phyloP scores from a whole-genome alignment of 2,888 invertebrate species.

The Eurytoma adleriae region DNA sequence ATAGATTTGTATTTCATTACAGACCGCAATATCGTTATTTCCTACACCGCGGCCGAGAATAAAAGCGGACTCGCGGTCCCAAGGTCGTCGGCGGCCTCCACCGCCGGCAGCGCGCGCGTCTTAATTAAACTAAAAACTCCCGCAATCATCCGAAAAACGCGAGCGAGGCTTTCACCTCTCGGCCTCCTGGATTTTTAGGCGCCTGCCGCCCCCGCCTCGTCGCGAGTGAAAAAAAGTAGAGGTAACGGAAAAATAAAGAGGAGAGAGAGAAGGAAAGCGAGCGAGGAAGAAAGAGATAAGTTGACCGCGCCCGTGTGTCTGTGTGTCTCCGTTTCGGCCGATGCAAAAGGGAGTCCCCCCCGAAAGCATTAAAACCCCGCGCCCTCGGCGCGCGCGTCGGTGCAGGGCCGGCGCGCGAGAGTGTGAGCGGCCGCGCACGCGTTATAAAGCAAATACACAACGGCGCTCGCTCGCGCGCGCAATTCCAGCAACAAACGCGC shows the following conservation, averaged over 20 bases:
- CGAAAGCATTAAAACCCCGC: slow-evolving; percentile 37
- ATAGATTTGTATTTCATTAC: no score
- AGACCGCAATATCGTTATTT: no score
- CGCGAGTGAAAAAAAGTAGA: background rate
- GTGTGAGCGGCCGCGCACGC: background rate
- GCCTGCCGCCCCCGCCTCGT: no score
- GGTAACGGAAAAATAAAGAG: background rate
- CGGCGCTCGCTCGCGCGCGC: slow-evolving; percentile 46
- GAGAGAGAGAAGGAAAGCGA: background rate
- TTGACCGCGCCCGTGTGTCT: slow-evolving; percentile 8
- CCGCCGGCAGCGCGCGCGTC: no score
- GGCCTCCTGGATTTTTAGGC: no score
- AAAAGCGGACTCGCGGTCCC: no score
- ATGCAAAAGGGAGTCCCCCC: background rate
- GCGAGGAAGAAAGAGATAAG: slow-evolving; percentile 5
- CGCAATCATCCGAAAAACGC: no score
- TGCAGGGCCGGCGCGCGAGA: background rate
- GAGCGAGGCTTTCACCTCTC: no score
- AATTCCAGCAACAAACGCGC: slow-evolving; percentile 59
- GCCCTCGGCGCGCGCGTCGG: no score
- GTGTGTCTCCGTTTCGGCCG: background rate
- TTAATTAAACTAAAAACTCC: no score
- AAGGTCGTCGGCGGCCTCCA: no score
- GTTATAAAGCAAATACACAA: slow-evolving; percentile 51
- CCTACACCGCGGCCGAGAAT: no score